Conservation (phyloP, 1,140 invertebrate species). For the Pseudomyrmex gracilis region DNA sequence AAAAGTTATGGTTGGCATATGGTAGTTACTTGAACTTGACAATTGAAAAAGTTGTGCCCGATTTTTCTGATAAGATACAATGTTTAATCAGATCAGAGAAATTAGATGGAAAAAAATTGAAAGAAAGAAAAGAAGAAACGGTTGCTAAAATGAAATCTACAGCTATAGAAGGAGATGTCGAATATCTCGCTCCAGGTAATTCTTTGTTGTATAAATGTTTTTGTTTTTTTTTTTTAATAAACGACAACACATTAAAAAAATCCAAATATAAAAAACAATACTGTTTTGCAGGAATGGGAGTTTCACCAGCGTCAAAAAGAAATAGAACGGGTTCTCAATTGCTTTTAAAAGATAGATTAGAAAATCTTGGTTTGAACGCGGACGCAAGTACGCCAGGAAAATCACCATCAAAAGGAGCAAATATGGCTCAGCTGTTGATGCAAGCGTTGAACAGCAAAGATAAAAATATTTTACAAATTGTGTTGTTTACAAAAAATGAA, state of each 20-base stretch:
- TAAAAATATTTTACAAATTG: slow-evolving; percentile 86
- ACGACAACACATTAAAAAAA: not conserved
- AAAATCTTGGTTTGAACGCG: slow-evolving; percentile 88
- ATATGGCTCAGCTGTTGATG: slow-evolving; percentile 90
- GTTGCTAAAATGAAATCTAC: slow-evolving; percentile 84
- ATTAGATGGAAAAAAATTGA: slow-evolving; percentile 81
- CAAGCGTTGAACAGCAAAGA: slow-evolving; percentile 93
- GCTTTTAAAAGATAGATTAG: slow-evolving; percentile 91
- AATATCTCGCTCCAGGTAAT: slow-evolving; percentile 84
- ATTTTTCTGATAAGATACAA: slow-evolving; percentile 86
- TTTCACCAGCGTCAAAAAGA: slow-evolving; percentile 76
- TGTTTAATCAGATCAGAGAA: slow-evolving; percentile 86
- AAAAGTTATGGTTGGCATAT: slow-evolving; percentile 86
- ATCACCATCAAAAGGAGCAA: slow-evolving; percentile 86
- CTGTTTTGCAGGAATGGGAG: slow-evolving; percentile 70
- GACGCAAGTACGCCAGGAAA: slow-evolving; percentile 85
- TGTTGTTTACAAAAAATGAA: slow-evolving; percentile 86
- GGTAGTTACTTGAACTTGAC: slow-evolving; percentile 85
- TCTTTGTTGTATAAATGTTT: not conserved
- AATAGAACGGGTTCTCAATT: slow-evolving; percentile 87
- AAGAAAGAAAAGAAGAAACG: slow-evolving; percentile 80
- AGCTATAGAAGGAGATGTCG: slow-evolving; percentile 82
- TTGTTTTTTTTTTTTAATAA: not conserved
- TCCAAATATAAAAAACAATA: not conserved
- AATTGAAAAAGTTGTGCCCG: slow-evolving; percentile 89